Evolutionary conservation across 2,888 invertebrate species (phyloP).

Genomic region (Steinernema scapterisci): DNA sequence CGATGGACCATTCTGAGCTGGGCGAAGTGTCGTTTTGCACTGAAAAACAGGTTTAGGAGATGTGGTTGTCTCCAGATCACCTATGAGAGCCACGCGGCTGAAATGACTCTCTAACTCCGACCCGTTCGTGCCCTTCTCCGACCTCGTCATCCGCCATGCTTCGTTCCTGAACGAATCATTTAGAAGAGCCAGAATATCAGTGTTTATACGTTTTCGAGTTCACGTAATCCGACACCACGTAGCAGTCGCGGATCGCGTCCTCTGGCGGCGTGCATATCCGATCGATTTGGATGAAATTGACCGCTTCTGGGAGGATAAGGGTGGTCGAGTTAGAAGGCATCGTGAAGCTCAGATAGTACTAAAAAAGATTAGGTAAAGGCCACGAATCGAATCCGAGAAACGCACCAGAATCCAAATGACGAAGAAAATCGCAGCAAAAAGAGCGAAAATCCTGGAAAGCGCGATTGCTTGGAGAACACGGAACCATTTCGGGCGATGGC

Average conservation of each 20-base stretch:
- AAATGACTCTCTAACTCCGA: neutral
- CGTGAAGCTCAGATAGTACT: neutral
- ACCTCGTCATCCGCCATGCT: neutral
- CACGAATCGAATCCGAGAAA: neutral
- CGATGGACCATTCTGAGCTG: conserved; percentile 33
- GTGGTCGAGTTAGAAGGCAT: neutral
- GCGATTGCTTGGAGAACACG: too few species aligned
- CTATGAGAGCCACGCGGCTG: neutral
- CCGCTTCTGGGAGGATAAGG: neutral
- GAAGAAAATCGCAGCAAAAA: neutral
- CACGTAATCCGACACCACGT: conserved; percentile 27
- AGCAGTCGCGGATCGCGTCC: neutral
- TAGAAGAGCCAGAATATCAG: neutral
- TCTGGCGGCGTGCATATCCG: conserved; percentile 12
- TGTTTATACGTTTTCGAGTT: neutral
- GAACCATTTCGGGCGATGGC: neutral
- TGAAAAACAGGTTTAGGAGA: neutral
- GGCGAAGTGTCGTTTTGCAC: conserved; percentile 8
- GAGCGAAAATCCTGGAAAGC: neutral
- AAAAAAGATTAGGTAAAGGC: neutral
- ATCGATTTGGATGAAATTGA: conserved; percentile 1
- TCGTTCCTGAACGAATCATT: neutral
- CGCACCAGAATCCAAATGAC: neutral
- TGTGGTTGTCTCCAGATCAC: neutral
- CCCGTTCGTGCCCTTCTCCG: neutral